Base-by-base conservation (phyloP, 1,140 invertebrate genomes). In the Dendroctonus valens region DNA sequence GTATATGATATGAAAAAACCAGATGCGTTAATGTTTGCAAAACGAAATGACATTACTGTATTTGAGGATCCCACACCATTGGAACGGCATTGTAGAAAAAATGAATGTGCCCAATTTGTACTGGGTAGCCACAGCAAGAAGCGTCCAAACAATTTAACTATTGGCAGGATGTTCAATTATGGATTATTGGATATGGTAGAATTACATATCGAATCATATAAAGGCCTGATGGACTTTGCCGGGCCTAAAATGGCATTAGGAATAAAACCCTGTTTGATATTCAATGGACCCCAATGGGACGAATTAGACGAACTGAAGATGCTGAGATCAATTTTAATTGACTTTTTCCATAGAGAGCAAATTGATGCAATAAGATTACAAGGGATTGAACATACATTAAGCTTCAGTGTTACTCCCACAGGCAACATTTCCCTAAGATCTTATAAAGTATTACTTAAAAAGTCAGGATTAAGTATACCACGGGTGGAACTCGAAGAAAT, bases 181-280 rank as follows among this genome's bases (percentile, higher is more conserved):
- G 89, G 91, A 52, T 78, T 99, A 38, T 80, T 99, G 46, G 97
- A 99, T 76, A 98, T 99, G 94, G 86, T 96, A 72, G 97, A 99
- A 83, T 84, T 99, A 67, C 93, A 93, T 15, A 84, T 98, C 87
- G 87, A 79, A 81, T 86, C 7, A 82, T 97, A 74, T 79, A 84
- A 50, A 89, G 93, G 41, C 40, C 66, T 79, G 37, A 72, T 66
- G 54, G 74, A 75, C 14, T 78, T 79, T 70, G 57, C 63, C 26
- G 67, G 63, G n/a, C 55, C 71, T 8, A 79, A 79, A 72, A 70
- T 79, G 40, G 71, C 73, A 38, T 26, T 76, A 46, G 95, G 93
- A 8, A 86, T 87, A 0, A 99, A 99, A 80, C 97, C 97, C 5
- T 91, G 95, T 75, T 79, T 99, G 8, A 75, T 98, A 14, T 97